Percentiles rank a stretch among this genome's conserved stretches.
These are phyloP conservation scores for Opisthocomus hoazin DNA, from an alignment of 2,113 vertebrate species.

Conservation along the genomic window DNA sequence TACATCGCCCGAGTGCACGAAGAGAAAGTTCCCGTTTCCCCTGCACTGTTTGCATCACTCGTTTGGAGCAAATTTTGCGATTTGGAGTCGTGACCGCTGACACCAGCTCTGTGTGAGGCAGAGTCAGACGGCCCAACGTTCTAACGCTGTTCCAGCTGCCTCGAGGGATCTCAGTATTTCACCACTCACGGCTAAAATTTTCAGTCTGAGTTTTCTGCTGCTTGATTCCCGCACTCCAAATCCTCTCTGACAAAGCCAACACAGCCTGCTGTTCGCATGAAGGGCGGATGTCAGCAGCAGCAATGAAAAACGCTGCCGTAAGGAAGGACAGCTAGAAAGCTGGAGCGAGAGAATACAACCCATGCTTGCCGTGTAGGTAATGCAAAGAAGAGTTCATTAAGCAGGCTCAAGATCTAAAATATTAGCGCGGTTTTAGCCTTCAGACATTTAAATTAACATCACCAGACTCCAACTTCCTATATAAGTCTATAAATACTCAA, in stretches of 20 bases:
- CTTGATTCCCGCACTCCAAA: neutral
- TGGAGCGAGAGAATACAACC: neutral
- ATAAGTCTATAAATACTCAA: neutral
- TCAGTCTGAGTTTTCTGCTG: neutral
- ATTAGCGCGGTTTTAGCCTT: neutral
- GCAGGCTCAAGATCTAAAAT: neutral
- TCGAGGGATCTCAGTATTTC: neutral
- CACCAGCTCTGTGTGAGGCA: neutral
- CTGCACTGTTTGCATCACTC: neutral
- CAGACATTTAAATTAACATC: neutral
- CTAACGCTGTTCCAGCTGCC: neutral
- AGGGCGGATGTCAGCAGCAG: neutral
- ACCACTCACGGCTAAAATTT: neutral
- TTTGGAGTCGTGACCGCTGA: neutral
- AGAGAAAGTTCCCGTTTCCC: neutral
- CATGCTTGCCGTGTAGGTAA: neutral
- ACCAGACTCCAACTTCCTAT: neutral
- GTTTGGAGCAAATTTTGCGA: neutral
- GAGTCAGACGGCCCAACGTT: neutral
- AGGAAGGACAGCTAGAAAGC: neutral
- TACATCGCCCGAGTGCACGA: neutral
- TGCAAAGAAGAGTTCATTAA: neutral
- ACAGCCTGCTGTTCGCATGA: neutral
- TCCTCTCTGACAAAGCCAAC: neutral
- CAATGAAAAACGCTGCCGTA: neutral